phyloP scores from a whole-genome alignment of 2,797 vertebrate genomes.

The Microtus agrestis region DNA sequence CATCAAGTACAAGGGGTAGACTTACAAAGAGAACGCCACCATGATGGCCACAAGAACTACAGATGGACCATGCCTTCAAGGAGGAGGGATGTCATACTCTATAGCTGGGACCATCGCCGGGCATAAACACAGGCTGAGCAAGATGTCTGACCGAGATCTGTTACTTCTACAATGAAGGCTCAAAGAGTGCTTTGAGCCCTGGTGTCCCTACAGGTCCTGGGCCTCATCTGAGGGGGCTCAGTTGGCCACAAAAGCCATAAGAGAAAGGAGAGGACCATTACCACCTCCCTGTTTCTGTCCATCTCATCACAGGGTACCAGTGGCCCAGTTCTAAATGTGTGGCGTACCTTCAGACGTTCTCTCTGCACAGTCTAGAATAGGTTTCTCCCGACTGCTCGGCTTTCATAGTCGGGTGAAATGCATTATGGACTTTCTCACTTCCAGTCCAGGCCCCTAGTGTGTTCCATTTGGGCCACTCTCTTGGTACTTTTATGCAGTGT shows the following conservation, averaged over 20 bases:
- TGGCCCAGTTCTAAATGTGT: too few species aligned
- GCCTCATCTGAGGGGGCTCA: background rate
- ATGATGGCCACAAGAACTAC: rapidly evolving
- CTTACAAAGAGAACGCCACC: rapidly evolving
- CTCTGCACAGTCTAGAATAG: rapidly evolving
- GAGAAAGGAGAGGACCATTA: background rate
- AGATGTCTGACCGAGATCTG: background rate
- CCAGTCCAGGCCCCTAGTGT: background rate
- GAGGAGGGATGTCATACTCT: background rate
- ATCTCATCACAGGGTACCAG: rapidly evolving
- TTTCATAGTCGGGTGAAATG: background rate
- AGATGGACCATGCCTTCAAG: background rate
- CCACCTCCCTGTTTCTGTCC: background rate
- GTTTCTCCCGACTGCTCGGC: background rate
- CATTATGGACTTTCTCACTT: background rate
- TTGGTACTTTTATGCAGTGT: rapidly evolving
- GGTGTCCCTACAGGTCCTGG: background rate
- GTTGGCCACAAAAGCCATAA: rapidly evolving
- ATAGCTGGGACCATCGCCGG: background rate
- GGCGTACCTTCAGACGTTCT: background rate
- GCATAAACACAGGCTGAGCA: rapidly evolving
- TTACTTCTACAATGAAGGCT: background rate
- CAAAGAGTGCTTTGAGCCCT: background rate
- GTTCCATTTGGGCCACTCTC: rapidly evolving
- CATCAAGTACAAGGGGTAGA: background rate